phyloP scores from a whole-genome alignment of 2,797 vertebrate species.

The Enteromius thamalakanensis region DNA sequence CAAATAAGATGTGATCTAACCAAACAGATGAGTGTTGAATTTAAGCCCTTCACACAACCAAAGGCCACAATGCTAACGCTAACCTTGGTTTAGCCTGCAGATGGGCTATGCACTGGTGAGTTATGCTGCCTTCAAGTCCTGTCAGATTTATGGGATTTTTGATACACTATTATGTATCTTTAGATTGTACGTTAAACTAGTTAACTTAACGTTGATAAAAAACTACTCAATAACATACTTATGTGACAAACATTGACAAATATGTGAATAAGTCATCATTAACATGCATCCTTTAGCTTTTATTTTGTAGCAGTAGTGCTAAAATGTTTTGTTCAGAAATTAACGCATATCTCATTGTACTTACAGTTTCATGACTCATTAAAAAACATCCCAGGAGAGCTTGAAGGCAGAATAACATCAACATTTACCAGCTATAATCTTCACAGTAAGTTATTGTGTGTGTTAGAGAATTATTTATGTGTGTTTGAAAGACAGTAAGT shows the following conservation, averaged over 20 bases:
- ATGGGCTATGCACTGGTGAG: constrained; percentile 39
- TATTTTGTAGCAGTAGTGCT: neutral
- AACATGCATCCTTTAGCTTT: neutral
- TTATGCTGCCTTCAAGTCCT: constrained; percentile 14
- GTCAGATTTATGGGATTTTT: neutral
- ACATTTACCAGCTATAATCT: neutral
- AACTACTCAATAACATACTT: neutral
- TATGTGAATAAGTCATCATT: neutral
- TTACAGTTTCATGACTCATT: neutral
- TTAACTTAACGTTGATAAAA: too few species aligned
- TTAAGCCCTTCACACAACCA: constrained; percentile 34
- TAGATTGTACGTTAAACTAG: neutral
- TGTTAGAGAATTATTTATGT: neutral
- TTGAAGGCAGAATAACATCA: constrained; percentile 8
- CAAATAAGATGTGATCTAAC: constrained; percentile 38
- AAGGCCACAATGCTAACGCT: constrained; percentile 43
- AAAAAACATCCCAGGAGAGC: neutral
- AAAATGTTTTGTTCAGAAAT: neutral
- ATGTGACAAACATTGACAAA: neutral
- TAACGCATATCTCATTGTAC: neutral
- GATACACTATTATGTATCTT: neutral
- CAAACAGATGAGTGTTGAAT: constrained; percentile 27
- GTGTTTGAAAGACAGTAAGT: neutral
- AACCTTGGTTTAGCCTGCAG: constrained; percentile 41
- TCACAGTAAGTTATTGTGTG: neutral